Evolutionary conservation across 2,113 vertebrate genomes (phyloP), one percentile per base, ranked within the genome.

Genomic region (Arizona elegans): DNA sequence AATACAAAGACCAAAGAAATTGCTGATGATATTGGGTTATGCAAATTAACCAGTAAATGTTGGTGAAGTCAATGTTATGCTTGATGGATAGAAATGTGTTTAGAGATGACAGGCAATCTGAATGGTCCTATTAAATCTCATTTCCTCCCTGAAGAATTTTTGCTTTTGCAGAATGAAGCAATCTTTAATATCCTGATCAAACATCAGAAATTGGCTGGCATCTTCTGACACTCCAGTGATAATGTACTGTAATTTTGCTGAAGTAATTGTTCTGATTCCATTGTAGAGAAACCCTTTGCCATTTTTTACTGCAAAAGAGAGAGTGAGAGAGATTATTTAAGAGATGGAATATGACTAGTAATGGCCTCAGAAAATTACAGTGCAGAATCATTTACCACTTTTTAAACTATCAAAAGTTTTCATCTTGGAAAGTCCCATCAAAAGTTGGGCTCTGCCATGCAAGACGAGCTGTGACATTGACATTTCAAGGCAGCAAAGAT

Each of bases 21-120:
- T 58, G 91, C 12, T 0, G 54, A 93, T 91, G 75, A 91, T 92
- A 13, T 90, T 53, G 75, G 59, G 93, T 95, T 96, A 96, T 96
- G 96, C 94, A 97, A 97, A 97, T 96, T n/a, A 95, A 91, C 65
- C 50, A 7, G 29, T 53, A 96, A 95, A 95, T 88, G 56, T 62
- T 92, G 6, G 2, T 86, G 26, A 94, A 97, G 91, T 95, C 92
- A 95, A 93, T 24, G n/a, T 94, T 95, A 90, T 93, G 43, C 10
- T 1, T 97, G 97, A 97, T 96, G 85, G 97, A 97, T 97, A 96
- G 96, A 96, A 97, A 95, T 86, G 92, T 90, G 91, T 93, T 96
- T 65, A 95, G 91, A 62, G 90, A 92, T 97, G 97, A 96, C 97
- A 98, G 94, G 96, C 94, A 97, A 97, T 97, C 96, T 96, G 94